Conservation (phyloP, 2,113 vertebrate genomes). For the Atrichornis clamosus region DNA sequence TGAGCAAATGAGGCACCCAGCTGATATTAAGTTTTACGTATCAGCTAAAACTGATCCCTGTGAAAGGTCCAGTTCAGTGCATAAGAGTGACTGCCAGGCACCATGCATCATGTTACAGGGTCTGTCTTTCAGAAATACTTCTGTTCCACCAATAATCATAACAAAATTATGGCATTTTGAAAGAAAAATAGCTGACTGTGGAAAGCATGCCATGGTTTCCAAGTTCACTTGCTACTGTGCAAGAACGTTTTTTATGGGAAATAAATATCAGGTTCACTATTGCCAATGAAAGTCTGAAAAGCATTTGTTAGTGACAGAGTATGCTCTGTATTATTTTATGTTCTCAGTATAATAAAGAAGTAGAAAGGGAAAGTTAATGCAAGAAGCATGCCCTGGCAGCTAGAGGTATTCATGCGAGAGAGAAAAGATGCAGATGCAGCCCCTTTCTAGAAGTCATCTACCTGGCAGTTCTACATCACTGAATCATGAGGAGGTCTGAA, state of each 20-base stretch:
- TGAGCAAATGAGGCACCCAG: fast-evolving
- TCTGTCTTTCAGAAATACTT: background rate
- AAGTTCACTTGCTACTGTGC: fast-evolving
- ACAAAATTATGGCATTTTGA: background rate
- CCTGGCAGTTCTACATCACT: background rate
- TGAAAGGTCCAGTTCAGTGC: background rate
- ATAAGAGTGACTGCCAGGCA: too few species aligned
- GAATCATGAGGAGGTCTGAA: background rate
- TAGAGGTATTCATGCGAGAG: background rate
- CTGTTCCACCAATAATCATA: background rate
- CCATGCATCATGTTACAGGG: background rate
- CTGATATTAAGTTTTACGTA: background rate
- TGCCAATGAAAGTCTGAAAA: background rate
- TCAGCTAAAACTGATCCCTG: background rate
- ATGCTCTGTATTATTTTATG: background rate
- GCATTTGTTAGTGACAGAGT: background rate
- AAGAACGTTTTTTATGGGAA: background rate
- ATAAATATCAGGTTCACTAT: background rate
- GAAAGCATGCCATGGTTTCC: background rate
- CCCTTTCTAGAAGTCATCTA: background rate
- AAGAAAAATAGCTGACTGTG: background rate
- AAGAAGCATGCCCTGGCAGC: background rate
- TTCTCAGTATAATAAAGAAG: background rate
- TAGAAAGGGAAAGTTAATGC: background rate
- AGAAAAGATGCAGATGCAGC: background rate